These are phyloP conservation scores for Trichonephila clavata DNA, from an alignment of 1,140 invertebrate genomes.

Conservation along the genomic window DNA sequence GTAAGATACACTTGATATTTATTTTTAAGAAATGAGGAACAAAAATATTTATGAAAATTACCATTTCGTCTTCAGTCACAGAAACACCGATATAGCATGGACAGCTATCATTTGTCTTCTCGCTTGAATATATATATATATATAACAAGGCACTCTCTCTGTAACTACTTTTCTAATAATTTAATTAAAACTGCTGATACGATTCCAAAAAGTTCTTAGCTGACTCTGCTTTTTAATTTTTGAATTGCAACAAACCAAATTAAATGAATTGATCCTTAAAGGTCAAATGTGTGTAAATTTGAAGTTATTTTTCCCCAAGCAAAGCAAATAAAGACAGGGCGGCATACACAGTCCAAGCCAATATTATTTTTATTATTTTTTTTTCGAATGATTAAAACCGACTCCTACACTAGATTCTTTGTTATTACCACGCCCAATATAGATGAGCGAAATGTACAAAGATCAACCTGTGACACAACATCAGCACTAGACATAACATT, in stretches of 20 bases:
- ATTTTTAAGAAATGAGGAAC: background rate
- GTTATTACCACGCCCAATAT: slow-evolving; percentile 8
- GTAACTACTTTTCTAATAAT: background rate
- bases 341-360: background rate
- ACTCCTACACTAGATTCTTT: background rate
- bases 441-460: background rate
- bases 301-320: background rate
- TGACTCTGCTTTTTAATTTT: background rate
- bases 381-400: background rate
- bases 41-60: background rate
- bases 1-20: background rate
- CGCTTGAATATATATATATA: too few species aligned
- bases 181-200: background rate
- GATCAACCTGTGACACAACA: background rate
- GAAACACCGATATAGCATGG: background rate
- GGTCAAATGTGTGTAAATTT: slow-evolving; percentile 29
- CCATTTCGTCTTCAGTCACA: background rate
- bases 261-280: background rate
- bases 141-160: too few species aligned
- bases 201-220: background rate
- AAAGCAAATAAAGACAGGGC: background rate
- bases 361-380: background rate
- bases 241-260: background rate
- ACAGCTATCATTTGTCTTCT: too few species aligned
- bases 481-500: slow-evolving; percentile 1